Percentiles rank a stretch among this genome's conserved stretches.
phyloP scores from a whole-genome alignment of 2,797 vertebrate genomes.

The Muraenolepis orangiensis region DNA sequence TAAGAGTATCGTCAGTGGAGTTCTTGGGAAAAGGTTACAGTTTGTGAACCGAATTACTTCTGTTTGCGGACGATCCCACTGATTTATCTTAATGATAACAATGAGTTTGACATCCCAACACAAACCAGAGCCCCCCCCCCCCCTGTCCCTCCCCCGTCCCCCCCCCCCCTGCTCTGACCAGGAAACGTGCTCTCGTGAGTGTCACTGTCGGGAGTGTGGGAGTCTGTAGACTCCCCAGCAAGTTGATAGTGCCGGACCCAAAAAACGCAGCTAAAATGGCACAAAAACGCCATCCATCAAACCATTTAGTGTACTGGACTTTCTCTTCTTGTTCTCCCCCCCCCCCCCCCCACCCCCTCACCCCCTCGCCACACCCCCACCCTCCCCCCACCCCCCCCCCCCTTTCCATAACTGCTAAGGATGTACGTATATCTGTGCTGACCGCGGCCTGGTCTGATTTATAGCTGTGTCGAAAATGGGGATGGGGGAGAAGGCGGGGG shows the following conservation, averaged over 20 bases:
- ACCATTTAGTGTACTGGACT: conserved; percentile 45
- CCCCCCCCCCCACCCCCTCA: conserved; percentile 40
- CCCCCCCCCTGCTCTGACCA: conserved; percentile 28
- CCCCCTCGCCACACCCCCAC: conserved; percentile 33
- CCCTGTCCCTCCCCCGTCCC: conserved; percentile 27
- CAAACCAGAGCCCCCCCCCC: conserved; percentile 29
- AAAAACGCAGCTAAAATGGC: conserved; percentile 30
- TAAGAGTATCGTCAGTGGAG: neutral
- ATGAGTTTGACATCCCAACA: conserved; percentile 18
- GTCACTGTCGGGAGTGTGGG: conserved; percentile 34
- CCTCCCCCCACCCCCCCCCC: conserved; percentile 35
- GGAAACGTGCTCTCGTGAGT: conserved; percentile 39
- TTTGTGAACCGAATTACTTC: conserved; percentile 13
- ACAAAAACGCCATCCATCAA: conserved; percentile 54
- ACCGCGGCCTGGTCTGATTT: conserved; percentile 64
- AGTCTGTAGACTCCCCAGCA: conserved; percentile 33
- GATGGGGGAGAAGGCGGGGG: neutral
- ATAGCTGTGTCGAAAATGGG: conserved; percentile 53
- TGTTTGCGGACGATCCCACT: conserved; percentile 21
- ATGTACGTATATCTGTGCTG: conserved; percentile 52
- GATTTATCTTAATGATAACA: conserved; percentile 48
- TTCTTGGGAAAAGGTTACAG: conserved; percentile 35
- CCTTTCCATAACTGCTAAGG: conserved; percentile 49
- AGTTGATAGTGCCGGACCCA: conserved; percentile 38
- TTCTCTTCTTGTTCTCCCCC: conserved; percentile 49